A percentile compares a stretch with the other conserved stretches of the same genome.
Conservation (phyloP, 2,113 vertebrate genomes). For the Phylloscopus whistleri region DNA sequence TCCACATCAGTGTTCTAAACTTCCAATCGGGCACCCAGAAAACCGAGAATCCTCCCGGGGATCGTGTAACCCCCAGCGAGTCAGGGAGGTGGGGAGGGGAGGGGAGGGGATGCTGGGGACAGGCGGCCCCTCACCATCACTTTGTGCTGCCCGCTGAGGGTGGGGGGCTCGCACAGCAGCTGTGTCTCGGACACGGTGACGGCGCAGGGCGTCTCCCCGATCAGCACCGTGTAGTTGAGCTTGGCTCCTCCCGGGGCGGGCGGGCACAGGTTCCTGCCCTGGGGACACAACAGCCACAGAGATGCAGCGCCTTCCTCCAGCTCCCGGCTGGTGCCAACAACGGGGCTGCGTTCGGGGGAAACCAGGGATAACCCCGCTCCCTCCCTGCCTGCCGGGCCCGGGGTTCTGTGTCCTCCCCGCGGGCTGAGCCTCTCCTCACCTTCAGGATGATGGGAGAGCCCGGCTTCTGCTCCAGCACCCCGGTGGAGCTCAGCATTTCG, state of each 20-base stretch:
- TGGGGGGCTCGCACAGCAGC: conserved; percentile 93
- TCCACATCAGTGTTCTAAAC: neutral
- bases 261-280: conserved; percentile 97
- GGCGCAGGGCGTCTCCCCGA: conserved; percentile 91
- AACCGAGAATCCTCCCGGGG: neutral
- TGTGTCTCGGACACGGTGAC: conserved; percentile 96
- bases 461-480: conserved; percentile 92
- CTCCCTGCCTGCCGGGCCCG: neutral
- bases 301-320: neutral
- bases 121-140: conserved; percentile 78
- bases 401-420: neutral
- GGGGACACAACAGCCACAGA: conserved; percentile 9
- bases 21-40: neutral
- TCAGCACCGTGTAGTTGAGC: conserved; percentile 95
- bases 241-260: conserved; percentile 89
- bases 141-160: conserved; percentile 93
- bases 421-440: conserved; percentile 65
- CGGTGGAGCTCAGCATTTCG: conserved; percentile 86
- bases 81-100: neutral
- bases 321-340: neutral
- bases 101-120: neutral
- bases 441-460: conserved; percentile 97
- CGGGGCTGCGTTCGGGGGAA: accelerated
- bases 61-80: accelerated
- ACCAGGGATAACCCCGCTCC: too few species aligned